Evolutionary conservation across 2,113 vertebrate genomes (phyloP).

Genomic region (Drymodes brunneopygia): DNA sequence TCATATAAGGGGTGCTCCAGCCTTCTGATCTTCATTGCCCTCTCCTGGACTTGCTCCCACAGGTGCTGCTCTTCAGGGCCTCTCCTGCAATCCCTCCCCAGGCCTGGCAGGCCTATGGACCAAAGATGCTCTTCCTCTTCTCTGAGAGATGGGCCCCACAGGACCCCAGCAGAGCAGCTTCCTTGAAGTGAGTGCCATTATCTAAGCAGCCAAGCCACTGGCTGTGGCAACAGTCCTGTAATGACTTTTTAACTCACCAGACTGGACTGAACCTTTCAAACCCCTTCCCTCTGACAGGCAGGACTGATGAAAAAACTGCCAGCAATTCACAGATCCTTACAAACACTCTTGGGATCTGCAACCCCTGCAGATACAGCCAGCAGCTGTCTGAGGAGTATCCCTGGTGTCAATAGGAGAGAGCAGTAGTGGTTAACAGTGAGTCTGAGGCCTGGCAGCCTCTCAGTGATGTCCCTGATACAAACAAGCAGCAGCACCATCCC

Average conservation of each 20-base stretch:
- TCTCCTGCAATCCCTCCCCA: not conserved
- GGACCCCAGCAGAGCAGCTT: not conserved
- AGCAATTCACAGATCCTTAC: not conserved
- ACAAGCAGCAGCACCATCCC: not conserved
- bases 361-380: not conserved
- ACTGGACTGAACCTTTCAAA: not conserved
- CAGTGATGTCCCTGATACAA: fast-evolving
- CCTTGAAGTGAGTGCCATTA: not conserved
- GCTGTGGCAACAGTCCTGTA: not conserved
- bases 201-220: not conserved
- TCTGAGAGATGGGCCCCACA: not conserved
- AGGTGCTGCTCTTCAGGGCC: not conserved
- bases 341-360: not conserved
- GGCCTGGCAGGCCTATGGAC: fast-evolving
- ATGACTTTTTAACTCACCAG: not conserved
- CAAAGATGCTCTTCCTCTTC: not conserved
- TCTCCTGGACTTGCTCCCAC: not conserved
- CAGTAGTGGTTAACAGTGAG: not conserved
- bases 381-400: not conserved
- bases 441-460: not conserved
- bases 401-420: too few relatives aligned
- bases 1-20: not conserved
- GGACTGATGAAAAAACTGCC: not conserved
- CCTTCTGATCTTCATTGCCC: too few relatives aligned
- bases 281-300: not conserved